These are phyloP conservation scores for Colinus virginianus DNA, from an alignment of 2,113 vertebrate genomes.

Conservation along the genomic window DNA sequence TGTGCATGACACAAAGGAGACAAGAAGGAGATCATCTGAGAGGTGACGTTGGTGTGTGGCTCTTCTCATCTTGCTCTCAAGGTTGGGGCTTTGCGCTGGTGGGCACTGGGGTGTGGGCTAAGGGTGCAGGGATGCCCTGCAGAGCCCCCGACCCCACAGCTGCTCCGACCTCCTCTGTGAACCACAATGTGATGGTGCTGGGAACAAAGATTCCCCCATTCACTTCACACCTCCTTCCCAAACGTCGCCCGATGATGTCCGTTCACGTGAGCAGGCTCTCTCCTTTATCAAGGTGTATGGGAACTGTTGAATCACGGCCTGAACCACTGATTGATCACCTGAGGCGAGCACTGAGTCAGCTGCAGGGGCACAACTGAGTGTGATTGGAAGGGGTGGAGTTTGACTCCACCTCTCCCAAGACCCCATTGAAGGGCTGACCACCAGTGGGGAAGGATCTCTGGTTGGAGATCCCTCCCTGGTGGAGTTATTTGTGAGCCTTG, in stretches of 20 bases:
- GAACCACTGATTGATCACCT: too few species aligned
- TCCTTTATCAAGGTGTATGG: slow-evolving; percentile 33
- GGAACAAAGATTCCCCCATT: not conserved
- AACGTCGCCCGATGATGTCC: slow-evolving; percentile 24
- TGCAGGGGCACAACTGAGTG: too few species aligned
- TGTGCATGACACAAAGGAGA: not conserved
- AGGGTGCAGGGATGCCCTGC: not conserved
- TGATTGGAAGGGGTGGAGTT: too few species aligned
- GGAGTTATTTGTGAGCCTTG: too few species aligned
- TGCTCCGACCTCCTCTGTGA: not conserved
- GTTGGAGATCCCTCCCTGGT: too few species aligned
- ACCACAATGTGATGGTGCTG: accelerated
- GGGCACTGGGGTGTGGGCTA: not conserved
- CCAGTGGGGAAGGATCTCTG: too few species aligned
- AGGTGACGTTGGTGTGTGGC: not conserved
- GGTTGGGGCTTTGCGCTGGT: not conserved
- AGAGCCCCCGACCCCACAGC: not conserved
- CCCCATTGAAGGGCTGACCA: too few species aligned
- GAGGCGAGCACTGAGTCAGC: too few species aligned
- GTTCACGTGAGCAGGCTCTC: not conserved
- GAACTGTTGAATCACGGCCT: too few species aligned
- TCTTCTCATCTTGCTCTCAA: not conserved
- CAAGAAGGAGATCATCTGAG: not conserved
- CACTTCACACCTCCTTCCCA: not conserved
- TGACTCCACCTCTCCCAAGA: too few species aligned